phyloP scores from a whole-genome alignment of 2,888 invertebrate species.

The Dexiosoma caninum region DNA sequence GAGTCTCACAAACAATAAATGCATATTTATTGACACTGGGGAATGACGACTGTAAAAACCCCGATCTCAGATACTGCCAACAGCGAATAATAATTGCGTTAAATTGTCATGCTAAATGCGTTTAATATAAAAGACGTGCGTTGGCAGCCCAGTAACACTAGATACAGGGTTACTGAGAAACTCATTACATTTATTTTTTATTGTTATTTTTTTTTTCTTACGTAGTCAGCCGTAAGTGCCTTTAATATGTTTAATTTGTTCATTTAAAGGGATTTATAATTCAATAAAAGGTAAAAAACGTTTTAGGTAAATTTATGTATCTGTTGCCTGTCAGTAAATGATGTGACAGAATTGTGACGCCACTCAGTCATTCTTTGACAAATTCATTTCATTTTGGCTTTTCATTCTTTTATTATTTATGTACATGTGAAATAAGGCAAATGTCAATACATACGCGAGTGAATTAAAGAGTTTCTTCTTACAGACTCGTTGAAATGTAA shows the following conservation, averaged over 20 bases:
- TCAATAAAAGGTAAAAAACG: conserved; percentile 13
- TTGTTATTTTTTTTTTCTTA: conserved; percentile 4
- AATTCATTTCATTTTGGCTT: conserved; percentile 41
- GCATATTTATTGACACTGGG: neutral
- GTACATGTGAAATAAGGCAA: conserved; percentile 52
- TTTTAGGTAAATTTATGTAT: conserved; percentile 14
- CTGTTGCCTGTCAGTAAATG: conserved; percentile 32
- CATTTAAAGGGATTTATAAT: conserved; percentile 31
- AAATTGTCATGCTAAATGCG: conserved; percentile 66
- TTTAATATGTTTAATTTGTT: conserved; percentile 15
- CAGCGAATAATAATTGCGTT: conserved; percentile 60
- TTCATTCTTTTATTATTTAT: conserved; percentile 34
- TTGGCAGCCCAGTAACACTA: conserved; percentile 15
- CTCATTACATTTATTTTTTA: no score
- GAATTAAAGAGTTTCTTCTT: conserved; percentile 38
- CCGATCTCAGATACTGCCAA: conserved; percentile 22
- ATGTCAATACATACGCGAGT: conserved; percentile 44
- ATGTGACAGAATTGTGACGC: conserved; percentile 63
- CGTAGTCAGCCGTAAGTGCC: conserved; percentile 12
- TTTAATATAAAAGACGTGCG: conserved; percentile 60
- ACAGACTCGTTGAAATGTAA: conserved; percentile 45
- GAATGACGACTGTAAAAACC: conserved; percentile 28
- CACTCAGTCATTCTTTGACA: conserved; percentile 54
- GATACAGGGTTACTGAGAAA: neutral
- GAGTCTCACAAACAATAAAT: neutral